Conservation (phyloP, 2,113 vertebrate species). For the Erythrolamprus reginae region DNA sequence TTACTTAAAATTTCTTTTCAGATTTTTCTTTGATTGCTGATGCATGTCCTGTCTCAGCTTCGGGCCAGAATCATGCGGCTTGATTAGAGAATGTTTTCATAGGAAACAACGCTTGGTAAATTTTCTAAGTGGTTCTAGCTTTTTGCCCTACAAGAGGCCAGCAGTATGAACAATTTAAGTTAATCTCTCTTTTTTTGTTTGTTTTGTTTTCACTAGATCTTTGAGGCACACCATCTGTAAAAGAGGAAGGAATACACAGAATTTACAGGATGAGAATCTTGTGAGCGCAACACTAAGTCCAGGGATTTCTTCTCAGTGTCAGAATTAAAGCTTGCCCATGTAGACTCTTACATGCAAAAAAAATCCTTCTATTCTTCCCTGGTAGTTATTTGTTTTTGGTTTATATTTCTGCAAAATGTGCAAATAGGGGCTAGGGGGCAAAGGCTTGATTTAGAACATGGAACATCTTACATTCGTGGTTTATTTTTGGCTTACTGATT, state of each 20-base stretch:
- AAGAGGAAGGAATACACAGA: background rate
- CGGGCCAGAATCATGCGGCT: background rate
- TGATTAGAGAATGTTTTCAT: background rate
- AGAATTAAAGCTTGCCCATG: background rate
- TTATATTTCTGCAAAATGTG: background rate
- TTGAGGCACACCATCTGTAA: background rate
- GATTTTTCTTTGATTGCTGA: background rate
- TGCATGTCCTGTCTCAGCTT: background rate
- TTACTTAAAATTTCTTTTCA: background rate
- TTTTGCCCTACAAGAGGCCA: background rate
- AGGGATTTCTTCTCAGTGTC: background rate
- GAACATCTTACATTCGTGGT: background rate
- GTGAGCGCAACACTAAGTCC: background rate
- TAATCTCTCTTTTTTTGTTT: background rate
- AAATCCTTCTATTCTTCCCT: background rate
- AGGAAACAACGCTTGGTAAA: background rate
- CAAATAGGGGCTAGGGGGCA: background rate
- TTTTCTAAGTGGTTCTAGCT: background rate
- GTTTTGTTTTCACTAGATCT: background rate
- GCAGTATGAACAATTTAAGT: background rate
- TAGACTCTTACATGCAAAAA: background rate
- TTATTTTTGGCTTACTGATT: background rate
- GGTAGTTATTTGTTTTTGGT: background rate
- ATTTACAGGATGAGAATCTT: background rate
- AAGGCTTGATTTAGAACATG: background rate